phyloP scores from a whole-genome alignment of 2,888 invertebrate genomes.

The Epiblema foenella region DNA sequence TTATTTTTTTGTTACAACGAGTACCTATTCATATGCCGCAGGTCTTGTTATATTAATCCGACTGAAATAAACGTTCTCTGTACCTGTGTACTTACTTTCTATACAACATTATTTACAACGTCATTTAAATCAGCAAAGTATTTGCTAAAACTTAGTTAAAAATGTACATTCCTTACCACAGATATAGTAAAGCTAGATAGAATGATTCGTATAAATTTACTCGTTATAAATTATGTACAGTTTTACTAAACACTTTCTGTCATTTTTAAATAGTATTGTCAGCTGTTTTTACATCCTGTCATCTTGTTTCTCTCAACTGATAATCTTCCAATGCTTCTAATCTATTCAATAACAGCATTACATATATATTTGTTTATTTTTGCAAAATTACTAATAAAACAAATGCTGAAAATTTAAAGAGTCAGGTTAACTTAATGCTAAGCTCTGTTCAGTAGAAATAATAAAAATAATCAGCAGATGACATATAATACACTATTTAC shows the following conservation, averaged over 20 bases:
- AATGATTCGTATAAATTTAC: conserved; percentile 80
- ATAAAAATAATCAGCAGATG: conserved; percentile 54
- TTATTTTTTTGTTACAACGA: conserved; percentile 44
- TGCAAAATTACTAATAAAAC: conserved; percentile 1
- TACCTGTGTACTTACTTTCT: conserved; percentile 51
- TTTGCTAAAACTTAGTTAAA: conserved; percentile 67
- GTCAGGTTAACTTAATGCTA: conserved; percentile 42
- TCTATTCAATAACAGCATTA: conserved; percentile 34
- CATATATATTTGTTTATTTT: conserved; percentile 5
- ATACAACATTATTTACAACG: conserved; percentile 69
- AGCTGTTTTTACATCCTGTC: conserved; percentile 79
- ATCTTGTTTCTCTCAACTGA: conserved; percentile 60
- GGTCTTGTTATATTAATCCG: conserved; percentile 35
- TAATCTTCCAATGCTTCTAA: conserved; percentile 43
- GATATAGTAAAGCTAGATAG: conserved; percentile 71
- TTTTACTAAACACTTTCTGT: conserved; percentile 72
- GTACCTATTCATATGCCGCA: conserved; percentile 18
- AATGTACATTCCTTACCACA: conserved; percentile 74
- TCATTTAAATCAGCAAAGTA: conserved; percentile 59
- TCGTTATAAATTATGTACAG: conserved; percentile 66
- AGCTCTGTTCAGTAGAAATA: conserved; percentile 51
- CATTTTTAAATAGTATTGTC: conserved; percentile 80
- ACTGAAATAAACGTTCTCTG: conserved; percentile 48
- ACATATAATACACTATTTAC: conserved; percentile 79
- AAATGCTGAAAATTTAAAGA: not conserved